Percentiles rank a stretch among this genome's conserved stretches.
phyloP scores from a whole-genome alignment of 2,113 vertebrate genomes.

The Muntiacus muntjak region DNA sequence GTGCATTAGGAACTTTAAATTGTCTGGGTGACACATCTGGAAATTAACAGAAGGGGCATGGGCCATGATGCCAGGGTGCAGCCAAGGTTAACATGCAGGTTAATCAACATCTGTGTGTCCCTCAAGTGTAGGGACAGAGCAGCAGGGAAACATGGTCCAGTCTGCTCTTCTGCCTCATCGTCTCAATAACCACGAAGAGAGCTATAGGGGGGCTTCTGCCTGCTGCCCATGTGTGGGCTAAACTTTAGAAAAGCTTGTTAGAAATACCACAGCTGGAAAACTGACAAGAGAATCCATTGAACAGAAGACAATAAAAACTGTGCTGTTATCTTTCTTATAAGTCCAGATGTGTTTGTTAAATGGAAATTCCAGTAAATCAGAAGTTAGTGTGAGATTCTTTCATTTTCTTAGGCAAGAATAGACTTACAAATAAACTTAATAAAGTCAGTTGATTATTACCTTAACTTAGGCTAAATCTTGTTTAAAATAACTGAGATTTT shows the following conservation, averaged over 20 bases:
- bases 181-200: neutral
- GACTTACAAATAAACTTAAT: neutral
- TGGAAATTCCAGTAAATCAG: neutral
- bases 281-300: neutral
- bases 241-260: neutral
- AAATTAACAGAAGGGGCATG: neutral
- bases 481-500: neutral
- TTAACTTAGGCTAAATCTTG: neutral
- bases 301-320: neutral
- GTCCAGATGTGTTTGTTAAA: neutral
- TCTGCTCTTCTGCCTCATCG: neutral
- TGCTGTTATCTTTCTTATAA: neutral
- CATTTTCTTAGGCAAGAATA: neutral
- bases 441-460: neutral
- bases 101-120: neutral
- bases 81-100: neutral
- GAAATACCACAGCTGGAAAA: neutral
- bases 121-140: neutral
- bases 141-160: neutral
- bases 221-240: neutral
- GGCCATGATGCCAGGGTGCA: neutral
- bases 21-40: neutral
- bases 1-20: neutral
- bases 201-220: neutral
- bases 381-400: neutral